Conservation (phyloP, 2,797 vertebrate species). For the Fundulus diaphanus region DNA sequence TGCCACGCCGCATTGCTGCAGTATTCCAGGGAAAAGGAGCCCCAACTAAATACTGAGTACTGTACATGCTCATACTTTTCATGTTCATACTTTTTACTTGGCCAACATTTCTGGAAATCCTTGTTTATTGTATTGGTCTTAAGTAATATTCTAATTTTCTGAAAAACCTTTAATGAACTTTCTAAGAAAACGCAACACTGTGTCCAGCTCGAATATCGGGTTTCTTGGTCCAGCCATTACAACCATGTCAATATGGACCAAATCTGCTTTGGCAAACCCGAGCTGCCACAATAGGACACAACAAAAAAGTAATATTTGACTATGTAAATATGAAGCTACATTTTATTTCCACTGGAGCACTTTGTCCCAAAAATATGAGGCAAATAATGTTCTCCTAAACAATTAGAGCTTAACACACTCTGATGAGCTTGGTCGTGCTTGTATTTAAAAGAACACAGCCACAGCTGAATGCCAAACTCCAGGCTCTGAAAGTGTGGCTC, state of each 20-base stretch:
- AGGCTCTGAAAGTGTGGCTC: neutral
- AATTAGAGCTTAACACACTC: neutral
- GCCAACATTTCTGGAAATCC: too few relatives aligned
- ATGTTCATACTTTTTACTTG: too few relatives aligned
- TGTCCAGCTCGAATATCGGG: too few relatives aligned
- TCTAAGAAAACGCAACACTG: too few relatives aligned
- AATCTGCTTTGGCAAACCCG: neutral
- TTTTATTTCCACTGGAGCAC: neutral
- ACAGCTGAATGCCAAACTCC: neutral
- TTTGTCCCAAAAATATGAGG: neutral
- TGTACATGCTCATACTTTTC: too few relatives aligned
- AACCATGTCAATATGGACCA: neutral
- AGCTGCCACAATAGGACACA: neutral
- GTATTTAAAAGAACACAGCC: neutral
- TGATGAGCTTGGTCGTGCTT: neutral
- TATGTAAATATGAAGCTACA: neutral
- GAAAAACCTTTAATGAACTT: too few relatives aligned
- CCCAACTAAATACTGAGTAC: too few relatives aligned
- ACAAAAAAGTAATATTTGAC: neutral
- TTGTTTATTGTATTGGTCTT: too few relatives aligned
- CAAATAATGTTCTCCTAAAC: neutral
- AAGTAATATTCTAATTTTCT: too few relatives aligned
- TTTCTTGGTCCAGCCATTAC: too few relatives aligned
- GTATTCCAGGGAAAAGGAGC: too few relatives aligned
- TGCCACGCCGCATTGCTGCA: too few relatives aligned